phyloP scores from a whole-genome alignment of 2,113 vertebrate genomes.

The Marcusenius ussheri region DNA sequence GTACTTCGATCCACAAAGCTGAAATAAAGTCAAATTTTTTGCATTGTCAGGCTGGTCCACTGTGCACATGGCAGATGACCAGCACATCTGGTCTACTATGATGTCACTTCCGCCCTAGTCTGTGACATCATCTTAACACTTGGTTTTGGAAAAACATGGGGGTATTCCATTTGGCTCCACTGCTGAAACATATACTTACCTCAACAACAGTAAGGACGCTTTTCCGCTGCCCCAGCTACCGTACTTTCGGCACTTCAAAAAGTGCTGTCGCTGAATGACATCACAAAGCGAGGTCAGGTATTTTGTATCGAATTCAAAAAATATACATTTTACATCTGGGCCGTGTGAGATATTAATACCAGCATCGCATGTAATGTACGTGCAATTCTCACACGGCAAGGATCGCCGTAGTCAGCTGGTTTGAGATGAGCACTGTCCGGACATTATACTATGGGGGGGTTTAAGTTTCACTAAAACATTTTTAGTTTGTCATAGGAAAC shows the following conservation, averaged over 20 bases:
- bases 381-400: neutral
- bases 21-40: neutral
- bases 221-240: too few species aligned
- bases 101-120: neutral
- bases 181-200: too few species aligned
- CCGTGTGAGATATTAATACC: neutral
- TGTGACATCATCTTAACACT: neutral
- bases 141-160: neutral
- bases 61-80: neutral
- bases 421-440: too few species aligned
- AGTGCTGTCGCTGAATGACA: neutral
- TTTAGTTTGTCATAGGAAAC: neutral
- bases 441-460: neutral
- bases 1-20: neutral
- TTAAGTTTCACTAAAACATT: too few species aligned
- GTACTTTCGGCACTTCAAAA: neutral
- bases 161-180: too few species aligned
- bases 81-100: neutral
- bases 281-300: neutral
- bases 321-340: neutral
- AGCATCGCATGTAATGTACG: accelerated
- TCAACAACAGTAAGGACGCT: too few species aligned
- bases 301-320: too few species aligned
- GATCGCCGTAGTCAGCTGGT: neutral
- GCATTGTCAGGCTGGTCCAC: neutral